Base-by-base conservation (phyloP, 2,113 vertebrate genomes). In the Hassar affinis region DNA sequence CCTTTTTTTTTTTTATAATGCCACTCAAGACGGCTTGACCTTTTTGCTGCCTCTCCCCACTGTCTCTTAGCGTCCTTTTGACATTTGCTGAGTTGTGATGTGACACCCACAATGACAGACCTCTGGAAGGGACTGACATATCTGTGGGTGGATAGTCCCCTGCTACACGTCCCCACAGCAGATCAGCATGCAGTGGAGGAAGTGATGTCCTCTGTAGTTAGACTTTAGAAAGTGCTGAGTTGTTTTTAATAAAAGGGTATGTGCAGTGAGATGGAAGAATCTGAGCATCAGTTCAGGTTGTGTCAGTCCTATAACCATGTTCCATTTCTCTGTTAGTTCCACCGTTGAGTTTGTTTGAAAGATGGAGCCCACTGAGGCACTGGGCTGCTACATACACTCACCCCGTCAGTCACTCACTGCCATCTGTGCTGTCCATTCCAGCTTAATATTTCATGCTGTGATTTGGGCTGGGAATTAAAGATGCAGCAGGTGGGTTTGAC, bases 361-460 rank as follows among this genome's bases (percentile, higher is more conserved):
- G 76, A 61, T 52, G 59, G 42, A 82, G 82, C 69, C 61, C 64
- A 17, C 68, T 78, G 51, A 80, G 57, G 84, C n/a, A 42, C 72
- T 10, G 42, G 10, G n/a, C 81, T 87, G 87, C 81, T 59, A 12
- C 5, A 35, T 56, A 51, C 52, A 56, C 79, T 86, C 83, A 49
- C 49, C 10, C 51, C 5, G 30, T 86, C 75, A 80, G 33, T 79
- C 72, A 75, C 77, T 83, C 80, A n/a, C 76, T 84, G 74, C 61
- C 80, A 51, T 80, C 78, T 71, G 59, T 14, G 33, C 75, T 45
- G 75, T 74, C 78, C 72, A 47, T 12, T 47, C 30, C n/a, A 35
- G 22, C 85, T 92, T 88, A 94, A 92, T 93, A 90, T 91, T 92
- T 93, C 85, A 92, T 91, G 87, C 35, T 87, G 82, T 88, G 89